Base-by-base conservation (phyloP, 2,797 vertebrate species). In the Lerista edwardsae region DNA sequence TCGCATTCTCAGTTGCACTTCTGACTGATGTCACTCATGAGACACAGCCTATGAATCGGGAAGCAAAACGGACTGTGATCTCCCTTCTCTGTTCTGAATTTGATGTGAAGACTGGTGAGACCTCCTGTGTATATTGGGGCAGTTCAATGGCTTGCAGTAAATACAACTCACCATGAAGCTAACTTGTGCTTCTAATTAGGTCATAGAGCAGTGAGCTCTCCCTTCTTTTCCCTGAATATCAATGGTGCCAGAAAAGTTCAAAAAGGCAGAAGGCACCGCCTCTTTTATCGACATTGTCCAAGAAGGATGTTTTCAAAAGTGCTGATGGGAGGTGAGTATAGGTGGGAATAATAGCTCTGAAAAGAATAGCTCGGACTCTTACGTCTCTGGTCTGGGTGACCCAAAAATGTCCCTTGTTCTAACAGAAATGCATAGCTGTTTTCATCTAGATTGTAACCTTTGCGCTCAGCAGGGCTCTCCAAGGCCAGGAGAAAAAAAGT, bases 1-100 rank as follows among this genome's bases (percentile, higher is more conserved):
- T 86, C 57, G 12, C 79, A 82, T 86, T 86, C 79, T 82, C 84
- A 86, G 79, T 82, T 86, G 74, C 84, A 71, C 84, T 82, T 82
- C 65, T 86, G 84, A 86, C 74, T 82, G 74, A 82, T 82, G 64
- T 41, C 27, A 39, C 84, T 86, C 74, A 71, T 62, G 84, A 82
- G 84, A 82, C 65, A 51, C 79, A 82, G 84, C 73, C 84, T 79
- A 81, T 31, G 84, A 86, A 67, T 86, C 65, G 82, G 79, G 65
- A 82, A 77, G 79, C 74, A 86, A 77, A 86, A 76, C 65, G 69
- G 65, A 51, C 79, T 86, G 79, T 82, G 84, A 86, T 77, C 79
- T 86, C 74, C 55, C 75, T 75, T 44, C 72, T 71, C 75, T 77
- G 77, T 77, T 76, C 84, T 77, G 84, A 77, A 86, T 82, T 86